phyloP scores from a whole-genome alignment of 2,888 invertebrate genomes.

The Carterocephalus palaemon region DNA sequence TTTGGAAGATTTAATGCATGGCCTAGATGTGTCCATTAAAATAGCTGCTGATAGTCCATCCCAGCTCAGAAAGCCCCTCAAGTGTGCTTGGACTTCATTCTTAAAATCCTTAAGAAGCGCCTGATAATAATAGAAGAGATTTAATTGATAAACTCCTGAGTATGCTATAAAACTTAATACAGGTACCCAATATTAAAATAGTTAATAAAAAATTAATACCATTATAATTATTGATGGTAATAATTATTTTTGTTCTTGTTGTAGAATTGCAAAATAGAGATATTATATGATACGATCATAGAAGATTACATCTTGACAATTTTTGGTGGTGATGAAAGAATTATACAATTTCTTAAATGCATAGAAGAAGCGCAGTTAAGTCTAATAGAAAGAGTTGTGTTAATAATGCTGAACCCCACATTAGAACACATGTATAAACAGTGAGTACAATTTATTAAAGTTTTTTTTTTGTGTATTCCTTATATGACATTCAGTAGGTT shows the following conservation, averaged over 20 bases:
- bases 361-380: conserved; percentile 33
- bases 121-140: conserved; percentile 50
- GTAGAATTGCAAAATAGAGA: conserved; percentile 11
- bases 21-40: conserved; percentile 44
- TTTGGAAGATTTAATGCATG: conserved; percentile 53
- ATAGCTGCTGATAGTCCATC: conserved; percentile 34
- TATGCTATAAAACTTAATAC: conserved; percentile 38
- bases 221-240: neutral
- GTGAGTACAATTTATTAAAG: conserved; percentile 36
- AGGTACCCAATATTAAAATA: no score
- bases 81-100: conserved; percentile 62
- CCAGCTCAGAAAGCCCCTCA: conserved; percentile 39
- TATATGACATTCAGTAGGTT: no score
- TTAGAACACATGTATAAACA: conserved; percentile 39
- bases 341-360: conserved; percentile 38
- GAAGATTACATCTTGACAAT: conserved; percentile 31
- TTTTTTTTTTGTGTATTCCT: no score
- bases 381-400: conserved; percentile 40
- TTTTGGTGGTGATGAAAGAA: conserved; percentile 41
- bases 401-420: conserved; percentile 35
- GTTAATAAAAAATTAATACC: neutral
- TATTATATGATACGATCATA: conserved; percentile 35
- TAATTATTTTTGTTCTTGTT: conserved; percentile 18
- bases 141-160: conserved; percentile 48
- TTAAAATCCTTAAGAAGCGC: conserved; percentile 49